Percentiles rank a stretch among this genome's conserved stretches.
phyloP scores from a whole-genome alignment of 2,113 vertebrate species.

The Calyptommatus sinebrachiatus region DNA sequence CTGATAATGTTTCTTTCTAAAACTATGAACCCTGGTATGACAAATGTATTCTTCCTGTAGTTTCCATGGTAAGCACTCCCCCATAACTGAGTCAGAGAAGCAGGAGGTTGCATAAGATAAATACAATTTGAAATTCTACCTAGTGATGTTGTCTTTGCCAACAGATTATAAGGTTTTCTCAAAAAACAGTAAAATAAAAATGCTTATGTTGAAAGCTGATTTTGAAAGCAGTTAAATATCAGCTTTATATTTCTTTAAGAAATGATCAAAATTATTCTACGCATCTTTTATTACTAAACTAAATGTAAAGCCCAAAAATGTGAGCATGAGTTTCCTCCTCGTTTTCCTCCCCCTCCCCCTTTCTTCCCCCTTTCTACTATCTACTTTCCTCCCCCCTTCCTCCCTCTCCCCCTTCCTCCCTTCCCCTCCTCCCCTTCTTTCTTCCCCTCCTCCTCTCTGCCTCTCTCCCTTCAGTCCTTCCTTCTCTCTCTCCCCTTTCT shows the following conservation, averaged over 20 bases:
- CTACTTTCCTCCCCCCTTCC: too few relatives aligned
- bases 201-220: background rate
- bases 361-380: too few relatives aligned
- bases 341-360: too few relatives aligned
- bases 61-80: constrained; percentile 59
- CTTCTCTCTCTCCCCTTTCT: too few relatives aligned
- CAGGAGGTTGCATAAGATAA: constrained; percentile 33
- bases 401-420: too few relatives aligned
- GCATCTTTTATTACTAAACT: background rate
- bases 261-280: background rate
- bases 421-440: too few relatives aligned
- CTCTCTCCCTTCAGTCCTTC: too few relatives aligned
- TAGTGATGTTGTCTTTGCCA: constrained; percentile 38
- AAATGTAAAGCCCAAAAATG: too few relatives aligned
- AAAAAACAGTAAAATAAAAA: constrained; percentile 7
- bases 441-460: too few relatives aligned
- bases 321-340: too few relatives aligned
- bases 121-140: fast-evolving
- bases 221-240: background rate
- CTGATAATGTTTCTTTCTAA: constrained; percentile 12
- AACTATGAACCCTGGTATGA: constrained; percentile 34
- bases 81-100: constrained; percentile 30
- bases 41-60: constrained; percentile 33
- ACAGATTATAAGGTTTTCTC: constrained; percentile 7
- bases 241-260: background rate